phyloP scores from a whole-genome alignment of 2,797 vertebrate genomes.

The Lophius americanus region DNA sequence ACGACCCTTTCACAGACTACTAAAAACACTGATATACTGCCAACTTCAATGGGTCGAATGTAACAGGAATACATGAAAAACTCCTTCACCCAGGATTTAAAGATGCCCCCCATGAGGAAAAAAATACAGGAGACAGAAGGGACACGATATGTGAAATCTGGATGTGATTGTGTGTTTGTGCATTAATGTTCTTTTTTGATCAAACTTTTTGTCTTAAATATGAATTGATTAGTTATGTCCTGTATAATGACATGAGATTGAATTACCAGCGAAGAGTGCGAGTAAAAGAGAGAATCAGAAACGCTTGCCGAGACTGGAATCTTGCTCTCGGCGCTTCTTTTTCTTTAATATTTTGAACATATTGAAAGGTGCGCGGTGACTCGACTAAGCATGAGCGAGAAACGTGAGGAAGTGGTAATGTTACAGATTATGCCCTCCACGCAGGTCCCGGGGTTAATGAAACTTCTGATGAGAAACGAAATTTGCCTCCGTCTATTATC shows the following conservation, averaged over 20 bases:
- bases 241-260: slow-evolving; percentile 35
- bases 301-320: slow-evolving; percentile 28
- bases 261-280: slow-evolving; percentile 36
- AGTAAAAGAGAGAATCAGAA: slow-evolving; percentile 45
- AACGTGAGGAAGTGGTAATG: slow-evolving; percentile 84
- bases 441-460: slow-evolving; percentile 85
- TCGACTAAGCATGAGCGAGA: slow-evolving; percentile 55
- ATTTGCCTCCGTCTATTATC: slow-evolving; percentile 86
- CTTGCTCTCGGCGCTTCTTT: slow-evolving; percentile 34
- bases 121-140: no score
- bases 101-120: slow-evolving; percentile 48
- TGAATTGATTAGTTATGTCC: slow-evolving; percentile 25
- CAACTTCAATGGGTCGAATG: no score
- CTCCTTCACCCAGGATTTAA: slow-evolving; percentile 5
- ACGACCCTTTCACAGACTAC: no score
- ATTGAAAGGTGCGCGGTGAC: slow-evolving; percentile 67
- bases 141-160: not conserved
- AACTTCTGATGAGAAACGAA: slow-evolving; percentile 86
- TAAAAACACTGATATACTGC: no score
- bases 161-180: not conserved
- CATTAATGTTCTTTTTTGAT: slow-evolving; percentile 30
- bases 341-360: slow-evolving; percentile 46
- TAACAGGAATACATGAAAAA: no score
- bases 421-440: slow-evolving; percentile 84
- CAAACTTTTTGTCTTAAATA: slow-evolving; percentile 28